Evolutionary conservation across 2,888 invertebrate genomes (phyloP), one percentile per base, ranked within the genome.

Genomic region (Nineta flava): DNA sequence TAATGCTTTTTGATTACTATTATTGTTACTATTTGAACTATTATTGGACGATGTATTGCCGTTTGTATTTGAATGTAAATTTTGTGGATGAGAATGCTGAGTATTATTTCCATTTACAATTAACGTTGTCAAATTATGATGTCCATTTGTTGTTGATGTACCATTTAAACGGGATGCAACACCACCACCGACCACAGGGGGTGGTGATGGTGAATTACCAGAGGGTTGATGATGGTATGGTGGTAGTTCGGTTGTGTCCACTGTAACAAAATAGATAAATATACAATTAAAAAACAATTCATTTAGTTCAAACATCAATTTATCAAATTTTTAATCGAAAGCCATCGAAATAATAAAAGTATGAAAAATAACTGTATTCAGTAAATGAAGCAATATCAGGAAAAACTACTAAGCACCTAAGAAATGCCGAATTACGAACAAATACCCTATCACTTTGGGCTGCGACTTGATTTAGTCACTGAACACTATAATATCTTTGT

Each of bases 241-340:
- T 34, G 56, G 70, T 40, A 77, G 70, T 59, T 79, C 71, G 56
- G 77, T 73, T 42, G 81, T 80, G 57, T 81, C 82, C 66, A 76
- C 76, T 76, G 71, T 9, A 72, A 73, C 56, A 58, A 58, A 57
- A 59, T 2, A 7, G 7, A 7, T 7, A 26, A 26, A 5, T 7
- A 26, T 5, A 7, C 7, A 7, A 6, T 26, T 26, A 26, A 26
- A 26, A 26, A 26, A 26, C 19, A 19, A 6, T 26, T 26, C 7
- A n/a, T 26, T 26, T 7, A 26, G 4, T 26, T 26, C 26, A 26
- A 26, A 26, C 4, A 26, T 26, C 2, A 26, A 26, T n/a, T n/a
- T n/a, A n/a, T n/a, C n/a, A n/a, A n/a, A n/a, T n/a, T n/a, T n/a
- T n/a, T n/a, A n/a, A n/a, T n/a, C n/a, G n/a, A n/a, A n/a, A n/a